phyloP scores from a whole-genome alignment of 2,797 vertebrate species.

The Coreius guichenoti region DNA sequence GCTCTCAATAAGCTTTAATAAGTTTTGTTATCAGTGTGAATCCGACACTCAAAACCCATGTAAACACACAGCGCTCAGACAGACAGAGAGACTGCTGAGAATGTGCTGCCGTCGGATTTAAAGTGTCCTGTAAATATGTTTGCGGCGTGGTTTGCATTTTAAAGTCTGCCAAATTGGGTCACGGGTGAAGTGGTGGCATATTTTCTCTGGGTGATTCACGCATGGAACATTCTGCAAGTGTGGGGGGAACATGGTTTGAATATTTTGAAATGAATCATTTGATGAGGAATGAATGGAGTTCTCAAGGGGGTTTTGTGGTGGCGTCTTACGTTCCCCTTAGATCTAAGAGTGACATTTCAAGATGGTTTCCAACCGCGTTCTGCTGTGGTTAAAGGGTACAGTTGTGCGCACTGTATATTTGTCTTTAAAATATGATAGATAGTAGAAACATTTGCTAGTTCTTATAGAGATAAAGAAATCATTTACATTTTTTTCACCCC shows the following conservation, averaged over 20 bases:
- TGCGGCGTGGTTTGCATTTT: constrained; percentile 44
- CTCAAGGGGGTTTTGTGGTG: constrained; percentile 15
- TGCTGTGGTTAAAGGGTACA: constrained; percentile 4
- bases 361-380: neutral
- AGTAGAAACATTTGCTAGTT: neutral
- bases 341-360: constrained; percentile 19
- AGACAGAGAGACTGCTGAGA: constrained; percentile 23
- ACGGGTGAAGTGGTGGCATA: constrained; percentile 15
- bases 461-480: neutral
- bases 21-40: constrained; percentile 34
- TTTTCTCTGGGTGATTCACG: constrained; percentile 35
- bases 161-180: constrained; percentile 17
- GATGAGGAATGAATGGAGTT: constrained; percentile 13
- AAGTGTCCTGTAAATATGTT: constrained; percentile 42
- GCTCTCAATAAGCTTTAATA: neutral
- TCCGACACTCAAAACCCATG: constrained; percentile 25
- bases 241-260: constrained; percentile 19
- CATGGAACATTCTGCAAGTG: constrained; percentile 3
- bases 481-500: neutral
- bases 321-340: neutral
- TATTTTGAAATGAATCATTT: constrained; percentile 33
- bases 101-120: constrained; percentile 46
- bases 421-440: neutral
- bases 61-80: constrained; percentile 21
- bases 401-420: neutral